A percentile compares a stretch with the other conserved stretches of the same genome.
These are phyloP conservation scores for Smutsia temminckii DNA, from an alignment of 2,797 vertebrate species.

Conservation along the genomic window DNA sequence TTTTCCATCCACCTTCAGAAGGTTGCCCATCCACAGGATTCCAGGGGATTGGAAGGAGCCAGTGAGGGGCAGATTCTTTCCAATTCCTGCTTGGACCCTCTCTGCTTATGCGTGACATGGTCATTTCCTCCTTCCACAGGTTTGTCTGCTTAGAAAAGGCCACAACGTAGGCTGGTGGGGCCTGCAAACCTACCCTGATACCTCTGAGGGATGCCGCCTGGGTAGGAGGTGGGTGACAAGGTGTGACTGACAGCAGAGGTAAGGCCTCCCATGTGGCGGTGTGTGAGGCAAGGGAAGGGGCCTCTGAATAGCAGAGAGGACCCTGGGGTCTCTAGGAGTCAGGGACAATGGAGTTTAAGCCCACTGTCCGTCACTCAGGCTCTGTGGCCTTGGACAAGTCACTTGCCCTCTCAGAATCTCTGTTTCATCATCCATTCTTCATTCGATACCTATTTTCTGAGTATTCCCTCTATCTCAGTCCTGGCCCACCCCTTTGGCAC, in stretches of 20 bases:
- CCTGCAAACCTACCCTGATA: not conserved
- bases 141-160: not conserved
- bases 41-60: not conserved
- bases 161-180: not conserved
- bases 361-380: not conserved
- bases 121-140: not conserved
- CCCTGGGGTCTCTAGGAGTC: not conserved
- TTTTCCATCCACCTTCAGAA: conserved; percentile 23
- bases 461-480: not conserved
- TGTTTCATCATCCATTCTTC: not conserved
- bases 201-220: not conserved
- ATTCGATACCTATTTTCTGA: not conserved
- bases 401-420: not conserved
- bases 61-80: not conserved
- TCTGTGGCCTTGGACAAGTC: not conserved
- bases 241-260: not conserved
- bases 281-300: not conserved
- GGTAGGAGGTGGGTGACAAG: no score
- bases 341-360: not conserved
- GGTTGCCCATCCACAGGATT: not conserved
- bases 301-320: not conserved
- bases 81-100: no score
- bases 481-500: fast-evolving
- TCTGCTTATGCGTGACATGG: not conserved
- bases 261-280: no score